Evolutionary conservation across 2,113 vertebrate genomes (phyloP), one percentile per base, ranked within the genome.

Genomic region (Gymnocephalus cernua): DNA sequence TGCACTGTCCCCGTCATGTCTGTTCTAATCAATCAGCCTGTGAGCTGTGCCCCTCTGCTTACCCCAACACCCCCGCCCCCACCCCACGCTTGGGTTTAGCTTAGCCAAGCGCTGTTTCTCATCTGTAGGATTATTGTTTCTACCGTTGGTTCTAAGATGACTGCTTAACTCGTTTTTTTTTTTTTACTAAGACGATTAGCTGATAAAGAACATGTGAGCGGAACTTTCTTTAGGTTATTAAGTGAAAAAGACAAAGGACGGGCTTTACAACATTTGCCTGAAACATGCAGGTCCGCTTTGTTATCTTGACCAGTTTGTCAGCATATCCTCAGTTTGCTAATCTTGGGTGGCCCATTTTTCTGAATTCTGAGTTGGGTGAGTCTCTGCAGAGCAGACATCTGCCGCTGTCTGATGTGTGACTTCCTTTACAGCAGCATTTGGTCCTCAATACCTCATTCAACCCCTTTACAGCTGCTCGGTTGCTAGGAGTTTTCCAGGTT

Each of bases 401-500:
- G 89, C 67, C 19, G 15, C 73, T 10, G 35, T 72, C 79, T 74
- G 84, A 87, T 86, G 84, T 53, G 81, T 4, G 50, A 88, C 88
- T 90, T 90, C 88, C 84, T 91, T 77, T 76, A 80, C 84, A 78
- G 73, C 74, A 79, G 79, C 78, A 74, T 71, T 90, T 79, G 81
- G 58, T 68, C 65, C 56, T 35, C 2, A 27, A 74, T 57, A 74
- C 25, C 73, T 81, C 83, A 70, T 82, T 88, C 85, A 84, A 78
- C 86, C 66, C 64, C 35, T 70, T 80, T 72, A 79, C 92, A 92
- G 92, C 91, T 89, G 88, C 89, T 83, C 0, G 21, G 83, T 92
- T 90, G 90, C 88, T 87, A 82, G 57, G 87, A 81, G 75, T 69
- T 64, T 80, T 65, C 38, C 25, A 45, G 64, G 53, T 25, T 70